A percentile compares a stretch with the other conserved stretches of the same genome.
phyloP scores from a whole-genome alignment of 1,140 invertebrate species.

The Drosophila tani region DNA sequence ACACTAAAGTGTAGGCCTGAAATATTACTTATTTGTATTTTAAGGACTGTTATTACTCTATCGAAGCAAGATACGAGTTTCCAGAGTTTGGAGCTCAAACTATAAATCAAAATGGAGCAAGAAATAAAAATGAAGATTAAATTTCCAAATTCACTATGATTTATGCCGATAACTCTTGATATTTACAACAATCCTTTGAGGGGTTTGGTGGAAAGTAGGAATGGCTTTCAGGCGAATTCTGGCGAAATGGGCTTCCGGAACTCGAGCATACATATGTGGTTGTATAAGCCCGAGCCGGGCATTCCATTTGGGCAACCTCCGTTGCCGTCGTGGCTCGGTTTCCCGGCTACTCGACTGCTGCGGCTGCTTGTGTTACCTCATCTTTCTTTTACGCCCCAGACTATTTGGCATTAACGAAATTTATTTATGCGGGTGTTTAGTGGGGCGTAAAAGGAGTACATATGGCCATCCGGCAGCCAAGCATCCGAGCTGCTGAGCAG shows the following conservation, averaged over 20 bases:
- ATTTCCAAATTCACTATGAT: neutral
- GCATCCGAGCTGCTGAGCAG: constrained; percentile 5
- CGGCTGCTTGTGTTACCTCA: constrained; percentile 68
- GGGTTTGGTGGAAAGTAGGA: neutral
- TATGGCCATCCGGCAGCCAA: constrained; percentile 58
- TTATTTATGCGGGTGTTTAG: constrained; percentile 84
- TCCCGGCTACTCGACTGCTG: constrained; percentile 27
- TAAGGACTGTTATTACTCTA: too few relatives aligned
- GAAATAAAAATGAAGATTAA: neutral
- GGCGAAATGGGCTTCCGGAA: constrained; percentile 38
- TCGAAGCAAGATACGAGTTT: too few relatives aligned
- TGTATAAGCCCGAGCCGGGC: constrained; percentile 30
- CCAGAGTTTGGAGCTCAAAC: too few relatives aligned
- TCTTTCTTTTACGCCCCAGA: constrained; percentile 82
- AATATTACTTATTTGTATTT: neutral
- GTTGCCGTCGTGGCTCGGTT: constrained; percentile 33
- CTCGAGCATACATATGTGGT: constrained; percentile 16
- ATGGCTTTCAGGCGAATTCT: neutral
- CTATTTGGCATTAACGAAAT: constrained; percentile 83
- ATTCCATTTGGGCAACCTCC: constrained; percentile 63
- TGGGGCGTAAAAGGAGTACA: constrained; percentile 82
- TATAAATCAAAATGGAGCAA: constrained; percentile 1
- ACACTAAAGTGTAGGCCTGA: neutral
- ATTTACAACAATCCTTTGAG: neutral
- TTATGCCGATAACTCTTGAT: neutral